Conservation (phyloP, 2,113 vertebrate genomes). For the Anser brachyrhynchus region DNA sequence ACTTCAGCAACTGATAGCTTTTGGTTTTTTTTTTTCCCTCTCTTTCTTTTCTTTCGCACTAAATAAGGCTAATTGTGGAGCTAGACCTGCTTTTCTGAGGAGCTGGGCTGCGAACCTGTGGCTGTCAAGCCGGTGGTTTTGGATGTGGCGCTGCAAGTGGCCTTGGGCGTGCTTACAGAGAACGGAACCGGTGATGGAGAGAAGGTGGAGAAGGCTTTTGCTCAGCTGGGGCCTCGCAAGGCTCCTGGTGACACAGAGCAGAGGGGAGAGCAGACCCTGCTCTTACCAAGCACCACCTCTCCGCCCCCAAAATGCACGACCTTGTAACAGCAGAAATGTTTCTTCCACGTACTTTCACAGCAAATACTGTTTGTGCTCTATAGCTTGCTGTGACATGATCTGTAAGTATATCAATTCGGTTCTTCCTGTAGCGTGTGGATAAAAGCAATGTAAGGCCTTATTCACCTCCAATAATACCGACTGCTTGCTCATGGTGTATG, state of each 20-base stretch:
- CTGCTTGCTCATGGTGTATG: not conserved
- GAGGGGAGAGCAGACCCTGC: not conserved
- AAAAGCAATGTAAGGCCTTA: not conserved
- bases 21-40: not conserved
- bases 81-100: not conserved
- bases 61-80: not conserved
- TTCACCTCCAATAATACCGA: not conserved
- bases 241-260: not conserved
- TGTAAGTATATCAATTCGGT: not conserved
- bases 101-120: not conserved
- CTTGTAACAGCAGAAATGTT: not conserved
- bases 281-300: not conserved
- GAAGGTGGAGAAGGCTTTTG: not conserved
- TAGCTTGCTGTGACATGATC: not conserved
- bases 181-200: not conserved
- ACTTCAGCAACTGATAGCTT: not conserved
- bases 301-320: not conserved
- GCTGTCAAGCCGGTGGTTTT: not conserved
- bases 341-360: not conserved
- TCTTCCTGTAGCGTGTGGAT: conserved; percentile 16
- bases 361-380: not conserved
- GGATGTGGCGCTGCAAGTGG: not conserved
- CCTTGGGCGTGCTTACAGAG: not conserved
- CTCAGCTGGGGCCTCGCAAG: not conserved
- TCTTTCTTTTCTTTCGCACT: not conserved